These are phyloP conservation scores for Plebejus melissa DNA, from an alignment of 2,888 invertebrate genomes.

Conservation along the genomic window DNA sequence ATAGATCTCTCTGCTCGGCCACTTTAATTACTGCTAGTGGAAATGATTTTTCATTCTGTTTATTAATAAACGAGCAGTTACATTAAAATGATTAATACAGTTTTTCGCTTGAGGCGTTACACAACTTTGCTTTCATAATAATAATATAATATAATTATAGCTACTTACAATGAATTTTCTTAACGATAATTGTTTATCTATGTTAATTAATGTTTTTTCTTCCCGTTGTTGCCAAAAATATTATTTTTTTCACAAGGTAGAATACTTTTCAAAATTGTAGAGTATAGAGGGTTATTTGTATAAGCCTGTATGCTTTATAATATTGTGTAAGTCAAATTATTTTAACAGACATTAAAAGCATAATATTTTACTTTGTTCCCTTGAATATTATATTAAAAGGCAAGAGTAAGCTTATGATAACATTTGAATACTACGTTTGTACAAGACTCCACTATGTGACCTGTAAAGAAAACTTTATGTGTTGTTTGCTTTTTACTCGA, in stretches of 20 bases:
- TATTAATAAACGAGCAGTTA: constrained; percentile 28
- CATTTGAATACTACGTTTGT: background rate
- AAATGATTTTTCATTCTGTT: constrained; percentile 29
- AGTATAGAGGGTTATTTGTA: background rate
- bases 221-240: background rate
- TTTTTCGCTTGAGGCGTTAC: background rate
- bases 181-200: background rate
- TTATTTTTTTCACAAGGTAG: background rate
- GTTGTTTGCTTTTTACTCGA: background rate
- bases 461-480: background rate
- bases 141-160: background rate
- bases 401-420: background rate
- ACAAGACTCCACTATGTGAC: background rate
- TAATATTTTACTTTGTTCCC: background rate
- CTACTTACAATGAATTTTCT: background rate
- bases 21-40: constrained; percentile 36
- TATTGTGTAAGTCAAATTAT: no score
- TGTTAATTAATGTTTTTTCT: background rate
- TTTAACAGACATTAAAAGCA: background rate
- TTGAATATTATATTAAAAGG: background rate
- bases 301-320: no score
- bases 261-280: background rate
- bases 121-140: background rate
- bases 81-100: constrained; percentile 27
- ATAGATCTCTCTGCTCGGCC: constrained; percentile 38